A percentile compares a stretch with the other conserved stretches of the same genome.
Conservation (phyloP, 2,888 invertebrate genomes). For the Morpho deidamia region DNA sequence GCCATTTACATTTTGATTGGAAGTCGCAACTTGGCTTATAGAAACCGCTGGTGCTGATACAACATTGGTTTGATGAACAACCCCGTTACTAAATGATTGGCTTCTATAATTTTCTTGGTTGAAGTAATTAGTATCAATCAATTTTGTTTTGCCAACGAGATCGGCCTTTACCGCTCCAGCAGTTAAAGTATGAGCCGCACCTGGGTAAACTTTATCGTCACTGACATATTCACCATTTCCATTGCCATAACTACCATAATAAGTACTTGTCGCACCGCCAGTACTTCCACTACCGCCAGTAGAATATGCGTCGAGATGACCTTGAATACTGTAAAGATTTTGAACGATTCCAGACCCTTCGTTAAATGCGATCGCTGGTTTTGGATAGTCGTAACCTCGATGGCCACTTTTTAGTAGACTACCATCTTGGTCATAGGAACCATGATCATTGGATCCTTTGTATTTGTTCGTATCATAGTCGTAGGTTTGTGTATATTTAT, state of each 20-base stretch:
- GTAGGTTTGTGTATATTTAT: conserved; percentile 44
- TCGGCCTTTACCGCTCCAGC: conserved; percentile 71
- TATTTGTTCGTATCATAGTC: conserved; percentile 41
- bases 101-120: conserved; percentile 45
- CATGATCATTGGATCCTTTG: conserved; percentile 30
- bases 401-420: neutral
- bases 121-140: conserved; percentile 53
- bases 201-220: conserved; percentile 50
- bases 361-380: conserved; percentile 29
- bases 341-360: conserved; percentile 21
- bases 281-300: conserved; percentile 27
- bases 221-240: conserved; percentile 53
- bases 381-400: conserved; percentile 31
- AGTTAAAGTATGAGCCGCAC: conserved; percentile 59
- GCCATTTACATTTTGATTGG: conserved; percentile 51
- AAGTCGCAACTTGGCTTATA: conserved; percentile 58
- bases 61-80: conserved; percentile 40
- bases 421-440: conserved; percentile 18
- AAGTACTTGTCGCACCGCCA: conserved; percentile 16
- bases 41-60: conserved; percentile 54
- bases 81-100: conserved; percentile 25
- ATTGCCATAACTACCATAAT: conserved; percentile 44
- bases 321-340: conserved; percentile 46
- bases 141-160: conserved; percentile 67
- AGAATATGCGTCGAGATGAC: conserved; percentile 42